Percentiles rank a stretch among this genome's conserved stretches.
Conservation (phyloP, 2,797 vertebrate genomes). For the Xiphorhynchus erythropygius region DNA sequence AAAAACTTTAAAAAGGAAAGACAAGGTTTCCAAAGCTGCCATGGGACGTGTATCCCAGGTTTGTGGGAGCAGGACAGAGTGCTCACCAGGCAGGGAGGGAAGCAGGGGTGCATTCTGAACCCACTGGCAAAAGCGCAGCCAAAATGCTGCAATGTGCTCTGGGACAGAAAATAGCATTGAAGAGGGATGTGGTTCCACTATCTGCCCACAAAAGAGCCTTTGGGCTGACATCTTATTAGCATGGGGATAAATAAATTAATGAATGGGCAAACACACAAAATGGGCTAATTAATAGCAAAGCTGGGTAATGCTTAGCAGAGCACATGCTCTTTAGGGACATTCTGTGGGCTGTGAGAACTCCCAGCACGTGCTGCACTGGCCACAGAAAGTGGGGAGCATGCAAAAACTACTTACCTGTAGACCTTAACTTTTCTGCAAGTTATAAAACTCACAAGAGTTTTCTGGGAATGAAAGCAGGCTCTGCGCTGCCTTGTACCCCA, state of each 20-base stretch:
- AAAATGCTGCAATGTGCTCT: not conserved
- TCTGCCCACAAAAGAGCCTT: not conserved
- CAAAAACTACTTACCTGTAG: not conserved
- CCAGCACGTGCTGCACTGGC: not conserved
- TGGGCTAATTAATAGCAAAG: not conserved
- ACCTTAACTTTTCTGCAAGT: not conserved
- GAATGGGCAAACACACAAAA: not conserved
- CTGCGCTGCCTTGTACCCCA: not conserved
- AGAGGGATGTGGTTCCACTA: not conserved
- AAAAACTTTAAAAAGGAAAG: not conserved
- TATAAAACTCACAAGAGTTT: not conserved
- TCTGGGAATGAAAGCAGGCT: not conserved
- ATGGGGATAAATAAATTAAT: not conserved
- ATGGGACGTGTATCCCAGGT: not conserved
- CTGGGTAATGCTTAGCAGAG: not conserved
- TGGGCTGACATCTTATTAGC: not conserved
- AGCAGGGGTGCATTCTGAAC: not conserved
- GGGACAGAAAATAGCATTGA: not conserved
- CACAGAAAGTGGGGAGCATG: not conserved
- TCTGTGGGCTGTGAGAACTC: not conserved
- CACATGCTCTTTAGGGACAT: not conserved
- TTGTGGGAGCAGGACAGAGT: not conserved
- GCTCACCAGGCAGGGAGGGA: not conserved
- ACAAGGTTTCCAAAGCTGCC: accelerated
- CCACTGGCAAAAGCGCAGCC: not conserved